phyloP scores from a whole-genome alignment of 53 echinoderm and acorn worm species.

The Mesocentrotus franciscanus region DNA sequence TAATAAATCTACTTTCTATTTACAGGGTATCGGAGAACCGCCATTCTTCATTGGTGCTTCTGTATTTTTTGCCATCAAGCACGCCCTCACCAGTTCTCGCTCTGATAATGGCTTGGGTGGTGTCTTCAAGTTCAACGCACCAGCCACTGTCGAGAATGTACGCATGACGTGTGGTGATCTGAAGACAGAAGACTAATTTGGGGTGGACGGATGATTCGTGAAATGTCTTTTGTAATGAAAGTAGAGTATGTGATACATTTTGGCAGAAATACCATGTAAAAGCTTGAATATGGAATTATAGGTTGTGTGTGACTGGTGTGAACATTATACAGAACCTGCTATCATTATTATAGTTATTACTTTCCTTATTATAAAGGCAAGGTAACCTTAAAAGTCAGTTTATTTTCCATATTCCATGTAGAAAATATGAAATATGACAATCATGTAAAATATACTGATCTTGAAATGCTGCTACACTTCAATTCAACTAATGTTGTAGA shows the following conservation, averaged over 20 bases:
- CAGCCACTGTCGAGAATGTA: constrained; percentile 63
- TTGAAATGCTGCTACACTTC: background rate
- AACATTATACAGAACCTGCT: no score
- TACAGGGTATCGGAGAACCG: constrained; percentile 61
- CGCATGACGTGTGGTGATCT: constrained; percentile 55
- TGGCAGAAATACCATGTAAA: no score
- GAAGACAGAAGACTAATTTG: background rate
- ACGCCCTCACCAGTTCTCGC: constrained; percentile 58
- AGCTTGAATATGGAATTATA: no score
- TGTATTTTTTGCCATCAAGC: constrained; percentile 64
- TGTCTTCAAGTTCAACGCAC: constrained; percentile 48
- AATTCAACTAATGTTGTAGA: background rate
- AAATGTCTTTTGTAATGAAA: background rate
- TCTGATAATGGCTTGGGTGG: constrained; percentile 46
- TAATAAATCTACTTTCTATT: background rate
- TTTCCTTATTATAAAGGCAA: no score
- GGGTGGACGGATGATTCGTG: no score
- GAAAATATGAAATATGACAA: background rate
- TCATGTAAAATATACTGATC: background rate
- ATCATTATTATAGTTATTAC: no score
- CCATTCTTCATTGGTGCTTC: constrained; percentile 58
- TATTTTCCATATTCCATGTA: background rate
- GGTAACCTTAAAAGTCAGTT: no score
- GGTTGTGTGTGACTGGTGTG: no score
- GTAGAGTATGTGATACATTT: background rate